Base-by-base conservation (phyloP, 2,888 invertebrate genomes). In the Acanthopleura granulata region DNA sequence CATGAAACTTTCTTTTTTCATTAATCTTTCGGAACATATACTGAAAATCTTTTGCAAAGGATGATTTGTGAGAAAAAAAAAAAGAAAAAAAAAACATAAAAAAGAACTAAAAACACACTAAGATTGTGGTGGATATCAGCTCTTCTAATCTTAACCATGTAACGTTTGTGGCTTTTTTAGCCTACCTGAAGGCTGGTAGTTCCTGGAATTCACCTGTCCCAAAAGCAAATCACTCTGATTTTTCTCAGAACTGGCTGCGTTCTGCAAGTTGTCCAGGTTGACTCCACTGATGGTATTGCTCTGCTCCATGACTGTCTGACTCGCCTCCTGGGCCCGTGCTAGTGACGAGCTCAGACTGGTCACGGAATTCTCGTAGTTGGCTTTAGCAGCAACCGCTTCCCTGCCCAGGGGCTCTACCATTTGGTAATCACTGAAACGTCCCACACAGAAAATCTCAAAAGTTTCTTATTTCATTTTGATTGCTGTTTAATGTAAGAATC, bases 301-400 rank as follows among this genome's bases (percentile, higher is more conserved):
- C 4, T 78, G 75, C 22, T 74, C 62, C 25, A 66, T 70, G 29
- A 84, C 76, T 12, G 81, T 82, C 61, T 73, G 29, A 62, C 80
- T 80, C 12, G 83, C 81, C 16, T 76, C 74, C 16, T 72, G 66
- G 6, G 82, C 80, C 69, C 73, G 70, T 12, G 71, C 69, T 29
- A 79, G 50, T 22, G 83, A 78, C 15, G 29, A 40, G 61, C 81
- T 71, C 40, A 85, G 72, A 27, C 74, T 77, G 12, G 22, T 30
- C 25, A 80, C 75, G 49, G 81, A 82, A 0, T 61, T 50, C 73
- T 80, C 74, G 69, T 78, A 83, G 61, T 75, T 79, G 15, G 75
- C 62, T 18, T 83, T 80, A 69, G 83, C 83, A 25, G 79, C 76
- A 0, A 85, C 85, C 14, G 84, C 83, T 16, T 57, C 49, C 57